phyloP scores from a whole-genome alignment of 2,888 invertebrate species.

The Eupeodes luniger region DNA sequence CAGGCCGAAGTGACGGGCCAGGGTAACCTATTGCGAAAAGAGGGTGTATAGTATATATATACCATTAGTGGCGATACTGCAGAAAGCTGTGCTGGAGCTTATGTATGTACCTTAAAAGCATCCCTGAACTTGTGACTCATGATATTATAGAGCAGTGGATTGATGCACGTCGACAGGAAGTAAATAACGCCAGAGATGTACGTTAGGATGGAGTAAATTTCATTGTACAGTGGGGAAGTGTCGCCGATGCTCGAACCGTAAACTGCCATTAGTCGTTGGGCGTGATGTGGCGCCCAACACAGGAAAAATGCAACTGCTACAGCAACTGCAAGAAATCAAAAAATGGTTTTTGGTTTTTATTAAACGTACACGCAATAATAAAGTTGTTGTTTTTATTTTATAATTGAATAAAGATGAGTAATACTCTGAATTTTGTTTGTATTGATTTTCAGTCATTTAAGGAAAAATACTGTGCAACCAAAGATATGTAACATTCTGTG shows the following conservation, averaged over 20 bases:
- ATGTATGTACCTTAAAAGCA: slow-evolving; percentile 87
- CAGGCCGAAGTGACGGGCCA: slow-evolving; percentile 82
- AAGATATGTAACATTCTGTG: too few relatives aligned
- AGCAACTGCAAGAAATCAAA: slow-evolving; percentile 87
- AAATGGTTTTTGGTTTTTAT: slow-evolving; percentile 15
- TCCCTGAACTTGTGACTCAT: slow-evolving; percentile 90
- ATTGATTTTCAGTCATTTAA: too few relatives aligned
- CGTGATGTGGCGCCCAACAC: slow-evolving; percentile 97
- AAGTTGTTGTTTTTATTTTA: slow-evolving; percentile 11
- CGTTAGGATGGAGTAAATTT: slow-evolving; percentile 87
- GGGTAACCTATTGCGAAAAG: slow-evolving; percentile 80
- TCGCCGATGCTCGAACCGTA: slow-evolving; percentile 85
- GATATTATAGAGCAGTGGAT: slow-evolving; percentile 89
- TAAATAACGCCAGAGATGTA: slow-evolving; percentile 88
- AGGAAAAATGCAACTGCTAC: slow-evolving; percentile 93
- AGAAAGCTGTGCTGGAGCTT: neutral
- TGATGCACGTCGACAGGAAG: slow-evolving; percentile 89
- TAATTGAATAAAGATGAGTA: slow-evolving; percentile 11
- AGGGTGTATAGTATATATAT: slow-evolving; percentile 5
- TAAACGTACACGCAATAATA: neutral
- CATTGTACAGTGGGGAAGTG: slow-evolving; percentile 83
- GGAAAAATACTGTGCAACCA: too few relatives aligned
- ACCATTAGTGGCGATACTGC: slow-evolving; percentile 28
- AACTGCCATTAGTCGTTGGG: slow-evolving; percentile 93
- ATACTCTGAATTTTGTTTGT: neutral